Conservation (phyloP, 92 coral and sea anemone species). For the Palythoa grandiflora region DNA sequence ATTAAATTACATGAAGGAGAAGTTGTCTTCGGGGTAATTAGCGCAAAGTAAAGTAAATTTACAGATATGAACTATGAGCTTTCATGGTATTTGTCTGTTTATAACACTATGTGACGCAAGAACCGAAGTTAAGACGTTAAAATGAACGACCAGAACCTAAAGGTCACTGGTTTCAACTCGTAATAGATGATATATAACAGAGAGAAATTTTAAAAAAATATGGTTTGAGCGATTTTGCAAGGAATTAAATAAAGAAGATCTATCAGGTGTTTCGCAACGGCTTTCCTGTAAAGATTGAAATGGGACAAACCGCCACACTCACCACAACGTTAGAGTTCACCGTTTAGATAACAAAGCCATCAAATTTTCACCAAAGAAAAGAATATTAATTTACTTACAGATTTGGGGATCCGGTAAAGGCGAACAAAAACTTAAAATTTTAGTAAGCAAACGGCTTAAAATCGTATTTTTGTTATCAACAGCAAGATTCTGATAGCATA, state of each 20-base stretch:
- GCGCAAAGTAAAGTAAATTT: background rate
- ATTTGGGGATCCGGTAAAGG: background rate
- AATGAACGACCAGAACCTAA: background rate
- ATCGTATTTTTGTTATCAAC: background rate
- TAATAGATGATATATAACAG: background rate
- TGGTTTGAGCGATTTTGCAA: background rate
- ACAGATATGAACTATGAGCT: background rate
- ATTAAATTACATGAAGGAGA: background rate
- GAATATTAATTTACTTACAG: background rate
- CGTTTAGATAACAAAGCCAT: background rate
- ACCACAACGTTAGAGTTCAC: background rate
- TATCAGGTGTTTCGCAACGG: background rate
- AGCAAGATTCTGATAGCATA: constrained; percentile 28
- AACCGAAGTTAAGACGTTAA: background rate
- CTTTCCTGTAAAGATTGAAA: background rate
- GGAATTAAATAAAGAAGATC: background rate
- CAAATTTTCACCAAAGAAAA: background rate
- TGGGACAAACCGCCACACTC: background rate
- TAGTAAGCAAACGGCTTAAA: background rate
- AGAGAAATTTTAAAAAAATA: background rate
- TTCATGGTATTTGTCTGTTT: background rate
- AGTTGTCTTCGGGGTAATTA: background rate
- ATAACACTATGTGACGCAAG: background rate
- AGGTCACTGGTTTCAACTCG: background rate
- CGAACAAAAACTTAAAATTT: background rate